Evolutionary conservation across 2,888 invertebrate species (phyloP).

Genomic region (Abrostola triplasia): DNA sequence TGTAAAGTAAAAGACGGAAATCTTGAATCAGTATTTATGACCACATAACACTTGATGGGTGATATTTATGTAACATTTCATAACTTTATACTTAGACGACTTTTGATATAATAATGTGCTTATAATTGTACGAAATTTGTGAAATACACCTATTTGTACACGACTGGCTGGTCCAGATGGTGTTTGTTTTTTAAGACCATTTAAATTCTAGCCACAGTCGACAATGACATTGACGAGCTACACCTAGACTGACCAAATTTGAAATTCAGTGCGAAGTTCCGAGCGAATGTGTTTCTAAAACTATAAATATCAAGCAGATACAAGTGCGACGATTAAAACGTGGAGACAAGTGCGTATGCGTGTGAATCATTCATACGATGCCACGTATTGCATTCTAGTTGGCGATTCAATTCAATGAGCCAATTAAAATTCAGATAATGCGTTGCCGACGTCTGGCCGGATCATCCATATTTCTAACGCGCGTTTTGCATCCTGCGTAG

Average conservation of each 20-base stretch:
- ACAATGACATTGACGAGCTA: conserved; percentile 14
- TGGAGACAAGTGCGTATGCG: conserved; percentile 57
- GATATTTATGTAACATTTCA: neutral
- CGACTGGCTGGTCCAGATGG: conserved; percentile 17
- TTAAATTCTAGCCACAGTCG: conserved; percentile 35
- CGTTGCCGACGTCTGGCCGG: conserved; percentile 74
- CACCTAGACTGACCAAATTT: conserved; percentile 20
- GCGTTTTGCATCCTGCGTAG: conserved; percentile 77
- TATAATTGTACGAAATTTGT: neutral
- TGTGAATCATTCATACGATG: conserved; percentile 74
- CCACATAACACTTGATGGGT: neutral
- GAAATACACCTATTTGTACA: neutral
- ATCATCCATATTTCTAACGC: conserved; percentile 82
- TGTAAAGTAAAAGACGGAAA: conserved; percentile 10
- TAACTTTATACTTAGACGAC: neutral
- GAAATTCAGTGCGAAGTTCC: conserved; percentile 24
- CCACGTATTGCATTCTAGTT: conserved; percentile 76
- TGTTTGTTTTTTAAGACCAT: conserved; percentile 15
- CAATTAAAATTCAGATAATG: conserved; percentile 83
- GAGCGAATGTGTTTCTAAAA: conserved; percentile 24
- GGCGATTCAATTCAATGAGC: conserved; percentile 81
- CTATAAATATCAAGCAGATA: conserved; percentile 37
- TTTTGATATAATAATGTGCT: neutral
- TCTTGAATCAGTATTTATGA: conserved; percentile 1
- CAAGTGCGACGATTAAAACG: conserved; percentile 39